Base-by-base conservation (phyloP, 2,113 vertebrate species). In the Tiliqua scincoides region DNA sequence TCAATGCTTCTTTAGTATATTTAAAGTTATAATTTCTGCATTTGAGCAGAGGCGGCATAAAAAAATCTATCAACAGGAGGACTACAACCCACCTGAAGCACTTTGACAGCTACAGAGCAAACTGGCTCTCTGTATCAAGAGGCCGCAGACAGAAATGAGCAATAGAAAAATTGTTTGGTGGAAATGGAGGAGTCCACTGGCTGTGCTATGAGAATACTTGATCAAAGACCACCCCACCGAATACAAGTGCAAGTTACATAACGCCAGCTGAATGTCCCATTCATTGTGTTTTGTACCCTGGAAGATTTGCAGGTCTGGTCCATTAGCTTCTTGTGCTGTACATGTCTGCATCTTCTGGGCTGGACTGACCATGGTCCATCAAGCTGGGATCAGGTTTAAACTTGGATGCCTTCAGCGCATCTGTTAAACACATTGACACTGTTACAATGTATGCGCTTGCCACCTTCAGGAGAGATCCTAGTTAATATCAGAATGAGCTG, bases 291-390 rank as follows among this genome's bases (percentile, higher is more conserved):
- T n/a, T 48, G 43, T 27, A 91, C 80, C 67, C 87, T 75, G 87
- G n/a, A 79, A 70, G 86, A 86, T 79, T 83, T 88, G 76, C 77
- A 67, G 84, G 85, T 63, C 43, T 70, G 89, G n/a, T 82, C 4
- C 61, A 84, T 91, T 90, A 98, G 95, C 96, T 97, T 93, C 98
- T 97, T 65, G 97, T 98, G 93, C 97, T 98, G 96, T 98, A 99
- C 96, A 98, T 93, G 93, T 98, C 98, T 92, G 92, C 93, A 83
- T 98, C 98, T 92, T 98, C 98, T 0, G 98, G 97, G 93, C 65
- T 96, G 81, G 97, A 97, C 89, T 98, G 98, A 72, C 98, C 98
- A 0, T 98, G 97, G 91, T 99, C 98, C 96, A 96, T 89, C 83
- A 98, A 93, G 74, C 95, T 95, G 12, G 97, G 93, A 92, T 98